Conservation (phyloP, 2,797 vertebrate species). For the Parauchenoglanis punctatus region DNA sequence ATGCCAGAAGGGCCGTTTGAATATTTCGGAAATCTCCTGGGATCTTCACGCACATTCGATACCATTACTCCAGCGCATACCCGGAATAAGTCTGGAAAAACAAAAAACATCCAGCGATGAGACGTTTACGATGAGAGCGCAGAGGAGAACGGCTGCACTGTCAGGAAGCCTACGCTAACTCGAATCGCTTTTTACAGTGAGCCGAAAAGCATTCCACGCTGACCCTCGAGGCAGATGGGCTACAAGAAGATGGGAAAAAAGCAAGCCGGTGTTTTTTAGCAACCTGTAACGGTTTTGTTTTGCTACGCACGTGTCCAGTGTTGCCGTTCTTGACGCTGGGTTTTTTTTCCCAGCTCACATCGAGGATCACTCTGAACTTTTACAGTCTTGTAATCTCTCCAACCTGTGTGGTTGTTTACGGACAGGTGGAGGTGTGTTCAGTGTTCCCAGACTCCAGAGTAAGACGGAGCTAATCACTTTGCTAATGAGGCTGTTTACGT, state of each 20-base stretch:
- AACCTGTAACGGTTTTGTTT: neutral
- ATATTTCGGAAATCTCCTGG: neutral
- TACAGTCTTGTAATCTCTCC: neutral
- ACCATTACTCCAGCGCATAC: neutral
- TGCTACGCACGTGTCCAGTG: neutral
- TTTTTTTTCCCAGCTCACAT: too few relatives aligned
- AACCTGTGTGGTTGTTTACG: neutral
- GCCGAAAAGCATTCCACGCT: neutral
- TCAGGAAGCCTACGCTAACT: neutral
- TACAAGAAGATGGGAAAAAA: neutral
- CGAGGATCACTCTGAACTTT: neutral
- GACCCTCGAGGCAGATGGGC: neutral
- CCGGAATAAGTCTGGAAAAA: neutral
- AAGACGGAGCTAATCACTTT: neutral
- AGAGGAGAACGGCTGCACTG: neutral
- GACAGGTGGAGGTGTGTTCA: constrained; percentile 1
- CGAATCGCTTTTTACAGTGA: neutral
- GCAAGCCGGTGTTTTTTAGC: neutral
- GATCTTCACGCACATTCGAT: neutral
- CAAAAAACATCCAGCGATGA: neutral
- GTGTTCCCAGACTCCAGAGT: neutral
- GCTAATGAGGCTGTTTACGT: neutral
- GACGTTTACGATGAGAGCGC: neutral
- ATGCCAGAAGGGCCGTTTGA: neutral
- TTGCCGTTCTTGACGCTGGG: neutral